Evolutionary conservation across 2,797 vertebrate genomes (phyloP).

Genomic region (Anguilla megastoma): DNA sequence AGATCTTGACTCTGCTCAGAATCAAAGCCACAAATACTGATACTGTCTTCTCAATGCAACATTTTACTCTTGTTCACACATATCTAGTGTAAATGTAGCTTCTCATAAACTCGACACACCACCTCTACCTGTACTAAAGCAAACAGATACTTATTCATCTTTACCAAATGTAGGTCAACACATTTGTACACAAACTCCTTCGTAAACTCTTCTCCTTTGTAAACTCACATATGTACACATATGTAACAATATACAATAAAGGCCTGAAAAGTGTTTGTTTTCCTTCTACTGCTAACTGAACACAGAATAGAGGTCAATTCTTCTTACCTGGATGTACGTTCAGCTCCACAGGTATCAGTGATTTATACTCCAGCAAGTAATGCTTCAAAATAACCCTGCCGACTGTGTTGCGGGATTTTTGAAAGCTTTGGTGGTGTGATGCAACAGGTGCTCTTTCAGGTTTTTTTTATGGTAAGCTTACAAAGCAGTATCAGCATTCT

Average conservation of each 20-base stretch:
- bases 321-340: not conserved
- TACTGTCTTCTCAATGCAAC: not conserved
- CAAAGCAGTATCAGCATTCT: not conserved
- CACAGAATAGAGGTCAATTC: not conserved
- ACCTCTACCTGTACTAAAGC: not conserved
- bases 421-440: not conserved
- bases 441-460: conserved; percentile 1
- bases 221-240: not conserved
- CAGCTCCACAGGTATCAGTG: not conserved
- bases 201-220: not conserved
- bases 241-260: not conserved
- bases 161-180: not conserved
- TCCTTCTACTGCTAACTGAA: not conserved
- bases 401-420: not conserved
- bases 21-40: not conserved
- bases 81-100: not conserved
- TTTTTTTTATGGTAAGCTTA: not conserved
- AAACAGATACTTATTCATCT: not conserved
- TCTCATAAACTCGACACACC: not conserved
- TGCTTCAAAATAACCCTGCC: not conserved
- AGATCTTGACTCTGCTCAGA: not conserved
- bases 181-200: not conserved
- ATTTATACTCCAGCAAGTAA: not conserved
- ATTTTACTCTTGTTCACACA: not conserved
- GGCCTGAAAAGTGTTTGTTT: not conserved